Evolutionary conservation across 2,797 vertebrate species (phyloP), one percentile per base, ranked within the genome.

Genomic region (Pitangus sulphuratus): DNA sequence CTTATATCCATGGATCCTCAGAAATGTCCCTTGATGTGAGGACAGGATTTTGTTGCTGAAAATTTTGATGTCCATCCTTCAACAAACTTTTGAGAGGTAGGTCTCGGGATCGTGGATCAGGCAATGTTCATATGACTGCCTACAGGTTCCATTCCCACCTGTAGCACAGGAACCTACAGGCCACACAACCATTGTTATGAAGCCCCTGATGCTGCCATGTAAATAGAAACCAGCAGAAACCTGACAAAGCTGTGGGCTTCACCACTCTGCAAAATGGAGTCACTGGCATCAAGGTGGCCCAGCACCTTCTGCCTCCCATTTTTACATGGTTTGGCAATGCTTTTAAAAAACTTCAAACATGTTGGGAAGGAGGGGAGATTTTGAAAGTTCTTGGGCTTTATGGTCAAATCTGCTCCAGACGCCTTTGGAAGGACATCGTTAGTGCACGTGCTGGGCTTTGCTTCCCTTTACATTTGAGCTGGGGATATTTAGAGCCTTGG

Each of bases 231-330:
- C 54, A 37, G 30, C 25, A 76, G 25, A 45, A 68, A 54, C 11
- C 37, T 70, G 57, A 58, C 9, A 33, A 65, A 75, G 13, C 28
- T 53, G 19, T 77, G 65, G 22, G 17, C 12, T 37, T 57, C n/a
- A 69, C 16, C 15, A 4, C 42, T 48, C 28, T 0, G 3, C 31
- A 57, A 37, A 88, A 39, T 15, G 53, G 48, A 31, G 30, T 18
- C 42, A 25, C 22, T 2, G 2, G 28, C 3, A 3, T 2, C 28
- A 11, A 18, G 14, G 15, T 50, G 48, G 26, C 8, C 8, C 37
- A 62, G 30, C 4, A 70, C 22, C 12, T 9, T 56, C 24, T 1
- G 1, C 8, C 57, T 85, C 17, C 25, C 9, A 66, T 65, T 84
- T 62, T 35, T 28, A 30, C 1, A 8, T 3, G 6, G 9, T 72